Conservation (phyloP, 2,797 vertebrate species). For the Sebastes goodei region DNA sequence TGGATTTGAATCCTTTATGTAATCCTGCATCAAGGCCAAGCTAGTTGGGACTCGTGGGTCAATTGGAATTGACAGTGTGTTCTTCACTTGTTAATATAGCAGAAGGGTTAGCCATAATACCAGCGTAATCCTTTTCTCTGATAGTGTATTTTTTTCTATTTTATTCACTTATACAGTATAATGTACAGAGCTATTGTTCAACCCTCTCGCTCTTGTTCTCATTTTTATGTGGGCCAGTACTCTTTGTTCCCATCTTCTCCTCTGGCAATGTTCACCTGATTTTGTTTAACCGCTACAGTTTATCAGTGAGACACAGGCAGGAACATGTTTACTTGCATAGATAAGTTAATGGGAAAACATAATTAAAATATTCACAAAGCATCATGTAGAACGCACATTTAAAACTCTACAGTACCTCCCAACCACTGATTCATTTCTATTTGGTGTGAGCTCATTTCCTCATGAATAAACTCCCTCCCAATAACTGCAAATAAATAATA, state of each 20-base stretch:
- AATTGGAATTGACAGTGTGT: slow-evolving; percentile 48
- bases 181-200: background rate
- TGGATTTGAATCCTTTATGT: slow-evolving; percentile 66
- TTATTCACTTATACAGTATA: background rate
- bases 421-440: background rate
- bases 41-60: slow-evolving; percentile 42
- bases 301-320: background rate
- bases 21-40: slow-evolving; percentile 60
- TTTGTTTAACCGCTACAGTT: background rate
- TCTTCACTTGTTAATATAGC: slow-evolving; percentile 38
- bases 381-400: background rate
- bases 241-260: background rate
- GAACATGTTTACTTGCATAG: background rate
- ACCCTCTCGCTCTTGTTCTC: background rate
- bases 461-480: background rate
- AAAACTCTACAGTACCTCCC: background rate
- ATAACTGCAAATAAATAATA: background rate
- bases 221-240: background rate
- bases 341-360: background rate
- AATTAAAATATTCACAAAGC: background rate
- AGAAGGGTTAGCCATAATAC: slow-evolving; percentile 28
- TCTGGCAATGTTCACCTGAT: background rate
- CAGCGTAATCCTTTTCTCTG: slow-evolving; percentile 31
- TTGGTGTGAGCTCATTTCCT: background rate
- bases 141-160: slow-evolving; percentile 28